Evolutionary conservation across 1,140 invertebrate genomes (phyloP).

Genomic region (Scaptodrosophila lebanonensis): DNA sequence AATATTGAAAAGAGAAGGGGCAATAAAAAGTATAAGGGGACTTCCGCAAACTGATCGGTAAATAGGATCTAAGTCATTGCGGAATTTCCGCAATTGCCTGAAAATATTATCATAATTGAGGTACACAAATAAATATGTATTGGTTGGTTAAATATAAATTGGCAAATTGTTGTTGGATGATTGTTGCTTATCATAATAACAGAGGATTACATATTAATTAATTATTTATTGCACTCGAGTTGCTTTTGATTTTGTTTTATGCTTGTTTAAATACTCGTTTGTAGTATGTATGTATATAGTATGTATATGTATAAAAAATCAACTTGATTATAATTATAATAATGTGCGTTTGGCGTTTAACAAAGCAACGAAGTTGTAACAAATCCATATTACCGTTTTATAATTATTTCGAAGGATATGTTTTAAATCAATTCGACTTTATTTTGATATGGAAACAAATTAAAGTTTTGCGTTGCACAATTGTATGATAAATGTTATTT

Average conservation of each 20-base stretch:
- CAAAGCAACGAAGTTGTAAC: conserved; percentile 62
- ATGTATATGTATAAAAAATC: too few relatives aligned
- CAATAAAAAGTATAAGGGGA: too few relatives aligned
- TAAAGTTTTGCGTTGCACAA: neutral
- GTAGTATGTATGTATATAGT: too few relatives aligned
- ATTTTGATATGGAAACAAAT: conserved; percentile 38
- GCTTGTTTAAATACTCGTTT: neutral
- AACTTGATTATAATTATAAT: too few relatives aligned
- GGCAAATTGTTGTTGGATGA: neutral
- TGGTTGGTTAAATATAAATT: conserved; percentile 3
- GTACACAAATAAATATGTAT: too few relatives aligned
- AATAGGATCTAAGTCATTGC: too few relatives aligned
- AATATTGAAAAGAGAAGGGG: too few relatives aligned
- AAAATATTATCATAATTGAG: too few relatives aligned
- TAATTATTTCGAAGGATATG: neutral
- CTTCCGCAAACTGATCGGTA: too few relatives aligned
- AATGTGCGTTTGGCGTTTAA: conserved; percentile 2
- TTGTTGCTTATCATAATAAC: conserved; percentile 33
- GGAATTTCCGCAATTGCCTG: too few relatives aligned
- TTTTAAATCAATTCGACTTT: conserved; percentile 25
- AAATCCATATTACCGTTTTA: conserved; percentile 18
- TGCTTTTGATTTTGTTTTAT: conserved; percentile 58
- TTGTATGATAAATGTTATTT: neutral
- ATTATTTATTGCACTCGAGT: conserved; percentile 68
- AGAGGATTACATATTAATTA: conserved; percentile 47